Evolutionary conservation across 2,888 invertebrate genomes (phyloP).

Genomic region (Drosophila longiperda): DNA sequence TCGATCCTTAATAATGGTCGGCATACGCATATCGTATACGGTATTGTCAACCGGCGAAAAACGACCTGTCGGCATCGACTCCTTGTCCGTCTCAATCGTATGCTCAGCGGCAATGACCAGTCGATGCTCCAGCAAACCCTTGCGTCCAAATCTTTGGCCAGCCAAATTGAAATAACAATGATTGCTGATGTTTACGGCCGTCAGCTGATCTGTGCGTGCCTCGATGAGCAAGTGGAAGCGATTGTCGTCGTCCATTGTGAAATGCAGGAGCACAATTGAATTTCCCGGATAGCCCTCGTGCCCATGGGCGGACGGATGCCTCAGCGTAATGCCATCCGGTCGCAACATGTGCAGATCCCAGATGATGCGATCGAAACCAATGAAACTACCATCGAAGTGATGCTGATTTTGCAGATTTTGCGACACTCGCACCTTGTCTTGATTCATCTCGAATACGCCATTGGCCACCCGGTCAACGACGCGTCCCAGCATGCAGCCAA

Average conservation of each 20-base stretch:
- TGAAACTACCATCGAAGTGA: constrained; percentile 93
- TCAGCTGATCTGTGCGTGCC: constrained; percentile 91
- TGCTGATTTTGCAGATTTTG: constrained; percentile 89
- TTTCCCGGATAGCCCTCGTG: constrained; percentile 96
- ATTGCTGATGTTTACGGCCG: constrained; percentile 94
- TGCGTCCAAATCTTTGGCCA: constrained; percentile 88
- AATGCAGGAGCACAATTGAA: constrained; percentile 89
- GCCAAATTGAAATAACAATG: constrained; percentile 96
- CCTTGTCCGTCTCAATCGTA: constrained; percentile 89
- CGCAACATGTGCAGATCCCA: constrained; percentile 86
- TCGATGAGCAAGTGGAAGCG: constrained; percentile 90
- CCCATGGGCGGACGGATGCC: constrained; percentile 90
- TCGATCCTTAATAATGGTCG: constrained; percentile 88
- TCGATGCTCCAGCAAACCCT: constrained; percentile 89
- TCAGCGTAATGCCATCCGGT: constrained; percentile 87
- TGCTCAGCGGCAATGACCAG: constrained; percentile 91
- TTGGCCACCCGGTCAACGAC: constrained; percentile 92
- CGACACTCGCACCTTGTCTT: constrained; percentile 88
- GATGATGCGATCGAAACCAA: constrained; percentile 92
- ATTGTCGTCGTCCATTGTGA: constrained; percentile 90
- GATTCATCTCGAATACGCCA: constrained; percentile 89
- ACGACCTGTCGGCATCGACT: constrained; percentile 90
- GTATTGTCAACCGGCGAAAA: constrained; percentile 89
- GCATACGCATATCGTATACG: constrained; percentile 90
- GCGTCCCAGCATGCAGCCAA: constrained; percentile 94